Conservation (phyloP, 2,113 vertebrate genomes). For the Poicephalus gulielmi region DNA sequence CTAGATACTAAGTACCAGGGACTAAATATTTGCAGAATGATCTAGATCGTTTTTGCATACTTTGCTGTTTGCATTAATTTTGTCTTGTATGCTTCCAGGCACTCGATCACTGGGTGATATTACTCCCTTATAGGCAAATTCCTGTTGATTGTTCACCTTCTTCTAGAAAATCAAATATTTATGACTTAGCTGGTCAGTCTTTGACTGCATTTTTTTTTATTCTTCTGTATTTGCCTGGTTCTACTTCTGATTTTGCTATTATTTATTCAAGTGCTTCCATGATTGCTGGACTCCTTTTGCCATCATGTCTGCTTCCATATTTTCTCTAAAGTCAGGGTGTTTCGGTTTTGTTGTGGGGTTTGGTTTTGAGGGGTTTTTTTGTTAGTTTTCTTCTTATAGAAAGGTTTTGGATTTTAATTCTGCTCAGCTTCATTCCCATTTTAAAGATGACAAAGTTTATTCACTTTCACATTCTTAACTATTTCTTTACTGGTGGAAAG, state of each 20-base stretch:
- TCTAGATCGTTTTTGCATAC: neutral
- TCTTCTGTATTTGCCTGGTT: neutral
- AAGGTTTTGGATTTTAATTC: neutral
- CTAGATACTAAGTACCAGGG: no score
- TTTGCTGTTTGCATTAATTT: neutral
- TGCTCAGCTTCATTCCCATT: neutral
- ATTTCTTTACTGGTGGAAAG: neutral
- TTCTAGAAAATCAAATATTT: neutral
- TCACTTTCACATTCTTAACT: neutral
- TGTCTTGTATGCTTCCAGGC: neutral
- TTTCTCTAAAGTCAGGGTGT: neutral
- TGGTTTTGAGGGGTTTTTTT: neutral
- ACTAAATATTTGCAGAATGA: neutral
- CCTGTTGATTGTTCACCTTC: neutral
- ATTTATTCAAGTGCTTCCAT: neutral
- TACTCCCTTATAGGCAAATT: neutral
- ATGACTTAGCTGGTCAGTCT: neutral
- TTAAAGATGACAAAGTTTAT: neutral
- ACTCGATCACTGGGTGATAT: rapidly evolving
- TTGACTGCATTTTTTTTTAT: neutral
- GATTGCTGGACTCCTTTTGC: neutral
- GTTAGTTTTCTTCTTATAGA: rapidly evolving
- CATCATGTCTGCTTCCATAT: neutral
- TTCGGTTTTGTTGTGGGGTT: neutral
- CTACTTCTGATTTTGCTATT: neutral